Base-by-base conservation (phyloP, 2,113 vertebrate genomes). In the Fulmarus glacialis region DNA sequence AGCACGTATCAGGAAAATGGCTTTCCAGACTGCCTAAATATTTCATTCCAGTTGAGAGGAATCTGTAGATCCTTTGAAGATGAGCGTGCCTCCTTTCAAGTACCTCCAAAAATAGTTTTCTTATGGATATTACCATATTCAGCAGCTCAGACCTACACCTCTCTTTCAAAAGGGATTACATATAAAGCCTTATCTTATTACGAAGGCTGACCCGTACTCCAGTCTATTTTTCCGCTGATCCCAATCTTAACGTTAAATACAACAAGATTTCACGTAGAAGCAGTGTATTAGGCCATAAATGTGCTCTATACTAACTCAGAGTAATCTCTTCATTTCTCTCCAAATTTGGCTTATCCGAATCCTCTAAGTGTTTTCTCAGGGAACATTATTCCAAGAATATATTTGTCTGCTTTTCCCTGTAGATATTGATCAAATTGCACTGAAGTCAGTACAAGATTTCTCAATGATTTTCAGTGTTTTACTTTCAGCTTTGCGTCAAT, bases 91-190 rank as follows among this genome's bases (percentile, higher is more conserved):
- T 4, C 73, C 83, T 95, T 95, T 86, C 83, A 86, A 89, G 48
- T 68, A 47, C 43, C 40, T 91, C 30, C 87, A 66, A 56, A 94
- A 96, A 84, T 58, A 81, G 71, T 84, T 95, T 83, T 66, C 45
- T 91, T 87, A 73, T 78, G 45, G 36, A 48, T 89, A 73, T 89
- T 94, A 81, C 79, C 81, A 89, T 91, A 89, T 78, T 91, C 88
- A 94, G 72, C 40, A 43, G 68, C n/a, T 89, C 81, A 84, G 81
- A 48, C 80, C 78, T 64, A 47, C 22, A 64, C 53, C 0, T 56
- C 45, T 42, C 56, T 93, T 67, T 84, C 78, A n/a, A n/a, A n/a
- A n/a, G 75, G 71, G 67, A 75, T 68, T 83, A 60, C 48, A 70
- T 83, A 78, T 70, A 86, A 77, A 88, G 53, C 53, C 66, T 85